Evolutionary conservation across 2,888 invertebrate species (phyloP), one percentile per base, ranked within the genome.

Genomic region (Microctonus brassicae): DNA sequence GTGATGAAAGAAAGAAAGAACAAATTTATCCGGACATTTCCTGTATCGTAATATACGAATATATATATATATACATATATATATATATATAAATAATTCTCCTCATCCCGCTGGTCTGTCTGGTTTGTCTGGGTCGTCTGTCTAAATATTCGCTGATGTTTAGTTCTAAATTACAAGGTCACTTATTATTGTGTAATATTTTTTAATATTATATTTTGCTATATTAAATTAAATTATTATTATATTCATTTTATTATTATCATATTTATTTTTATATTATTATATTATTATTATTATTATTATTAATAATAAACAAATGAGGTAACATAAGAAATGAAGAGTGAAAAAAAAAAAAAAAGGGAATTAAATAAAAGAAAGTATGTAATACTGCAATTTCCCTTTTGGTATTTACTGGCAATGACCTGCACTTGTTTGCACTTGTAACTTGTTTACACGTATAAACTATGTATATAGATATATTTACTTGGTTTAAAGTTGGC

Each of bases 391-490:
- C 61, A 62, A 47, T 69, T 63, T 36, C 62, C 2, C 55, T 69
- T 63, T 61, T 60, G 61, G 58, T n/a, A n/a, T 52, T 29, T 39
- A 39, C 53, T 69, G 69, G 63, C 62, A 69, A 69, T 69, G 69
- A 69, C 69, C 69, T 55, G 62, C 55, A 58, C 55, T 55, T 24
- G 53, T 68, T 73, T 67, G 61, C 39, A 63, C 55, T 65, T 7
- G 53, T 64, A 26, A 58, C 60, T 72, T 61, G 57, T 39, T 62
- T 62, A 60, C 33, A 34, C 17, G 7, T 62, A 39, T 42, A 36
- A n/a, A n/a, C n/a, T n/a, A n/a, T n/a, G n/a, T n/a, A n/a, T n/a
- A n/a, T n/a, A n/a, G n/a, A n/a, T n/a, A n/a, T n/a, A n/a, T n/a
- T n/a, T n/a, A n/a, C n/a, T n/a, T n/a, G 17, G 42, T 20, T 17